Evolutionary conservation across 2,113 vertebrate species (phyloP), one percentile per base, ranked within the genome.

Genomic region (Notothenia rossii): DNA sequence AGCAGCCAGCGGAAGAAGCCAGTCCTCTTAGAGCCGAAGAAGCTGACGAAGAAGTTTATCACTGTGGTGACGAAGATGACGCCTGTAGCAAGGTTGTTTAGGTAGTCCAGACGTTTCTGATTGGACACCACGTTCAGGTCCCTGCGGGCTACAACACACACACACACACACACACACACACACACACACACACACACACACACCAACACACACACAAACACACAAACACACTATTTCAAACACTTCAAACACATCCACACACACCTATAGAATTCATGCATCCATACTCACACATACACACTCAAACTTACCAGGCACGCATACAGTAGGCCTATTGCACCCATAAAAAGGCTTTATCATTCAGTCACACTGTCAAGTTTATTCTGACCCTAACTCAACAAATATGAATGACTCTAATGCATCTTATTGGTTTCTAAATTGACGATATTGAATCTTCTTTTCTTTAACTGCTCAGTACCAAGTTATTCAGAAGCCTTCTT

Each of bases 1-100:
- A 94, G 82, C 65, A 94, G 86, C 91, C 93, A 94, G 83, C 93
- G 93, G 86, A 93, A 94, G 88, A 94, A 94, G 43, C 93, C 93
- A 0, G 93, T 94, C 80, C 92, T 92, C 89, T 94, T 92, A 74
- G 90, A 92, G 14, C 91, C 93, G 12, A 94, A 94, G 92, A 92
- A 93, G 84, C 91, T 93, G 83, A 90, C n/a, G 75, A 94, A 93
- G 88, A 93, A 90, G 91, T 93, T 93, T 14, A 83, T 18, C 79
- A 92, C 91, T 0, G 92, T 80, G 74, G 89, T 93, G 84, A 63
- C 70, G 22, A 89, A 90, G 87, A 94, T 90, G 89, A 93, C 18
- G 3, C 90, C 92, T 17, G 93, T 94, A 0, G 90, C 75, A 1
- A 92, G 13, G 88, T 93, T 94, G 89, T 93, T 94, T 86, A 94